These are phyloP conservation scores for Kryptolebias marmoratus DNA, from an alignment of 2,113 vertebrate genomes.

Conservation along the genomic window DNA sequence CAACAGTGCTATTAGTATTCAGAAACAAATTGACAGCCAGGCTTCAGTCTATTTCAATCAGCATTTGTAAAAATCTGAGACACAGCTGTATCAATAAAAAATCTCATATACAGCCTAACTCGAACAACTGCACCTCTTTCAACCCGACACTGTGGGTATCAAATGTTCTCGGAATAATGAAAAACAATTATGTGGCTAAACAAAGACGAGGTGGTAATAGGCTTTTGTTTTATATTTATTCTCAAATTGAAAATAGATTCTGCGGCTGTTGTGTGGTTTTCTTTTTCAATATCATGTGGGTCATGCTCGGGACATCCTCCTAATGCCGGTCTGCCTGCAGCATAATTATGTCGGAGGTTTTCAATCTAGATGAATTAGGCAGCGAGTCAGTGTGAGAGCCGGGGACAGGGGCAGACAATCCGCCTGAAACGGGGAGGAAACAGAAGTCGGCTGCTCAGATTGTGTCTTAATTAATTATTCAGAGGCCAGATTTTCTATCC, in stretches of 20 bases:
- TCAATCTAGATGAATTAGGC: conserved; percentile 76
- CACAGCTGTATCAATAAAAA: conserved; percentile 79
- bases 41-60: conserved; percentile 67
- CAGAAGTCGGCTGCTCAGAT: conserved; percentile 80
- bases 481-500: conserved; percentile 79
- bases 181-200: conserved; percentile 81
- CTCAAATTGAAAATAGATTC: conserved; percentile 73
- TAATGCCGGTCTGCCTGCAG: conserved; percentile 52
- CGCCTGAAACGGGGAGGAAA: conserved; percentile 74
- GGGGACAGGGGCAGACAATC: conserved; percentile 68
- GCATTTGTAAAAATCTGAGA: conserved; percentile 77
- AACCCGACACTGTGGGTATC: conserved; percentile 77
- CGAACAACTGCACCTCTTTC: conserved; percentile 77
- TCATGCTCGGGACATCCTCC: conserved; percentile 66
- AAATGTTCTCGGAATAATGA: conserved; percentile 80
- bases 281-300: conserved; percentile 66
- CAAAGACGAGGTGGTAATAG: conserved; percentile 72
- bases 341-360: conserved; percentile 57
- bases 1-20: conserved; percentile 72
- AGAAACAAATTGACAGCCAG: conserved; percentile 70
- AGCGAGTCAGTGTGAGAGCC: conserved; percentile 36
- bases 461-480: conserved; percentile 84
- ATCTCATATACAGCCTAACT: conserved; percentile 75
- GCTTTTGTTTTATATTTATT: conserved; percentile 78
- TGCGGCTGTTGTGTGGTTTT: conserved; percentile 64